Evolutionary conservation across 2,797 vertebrate genomes (phyloP), one percentile per base, ranked within the genome.

Genomic region (Chaenodraco wilsoni): DNA sequence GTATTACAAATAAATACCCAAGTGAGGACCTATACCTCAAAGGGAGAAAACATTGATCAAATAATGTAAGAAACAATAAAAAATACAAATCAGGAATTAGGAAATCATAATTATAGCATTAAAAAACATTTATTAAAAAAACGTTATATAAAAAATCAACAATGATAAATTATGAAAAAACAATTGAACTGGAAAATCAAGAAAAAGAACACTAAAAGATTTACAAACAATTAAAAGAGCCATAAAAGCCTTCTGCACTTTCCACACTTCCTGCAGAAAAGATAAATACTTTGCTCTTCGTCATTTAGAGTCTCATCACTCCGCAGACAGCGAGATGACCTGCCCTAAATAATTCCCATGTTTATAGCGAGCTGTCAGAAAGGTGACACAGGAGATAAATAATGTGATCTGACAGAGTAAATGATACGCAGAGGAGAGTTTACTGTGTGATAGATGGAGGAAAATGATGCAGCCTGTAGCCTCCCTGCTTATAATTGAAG

Each of bases 391-490:
- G 49, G 14, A 76, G 74, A 72, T 61, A 37, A 63, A 71, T 76
- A 61, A 85, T 66, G 49, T 58, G 72, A 80, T 58, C 10, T 11
- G 67, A 78, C 73, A 65, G 62, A 68, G 6, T 60, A 33, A 79
- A 77, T 79, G 21, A 67, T 17, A 72, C 51, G 69, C 66, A 54
- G 68, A 69, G 12, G 41, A 49, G 46, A 68, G n/a, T 70, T 73
- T 56, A 56, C 48, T 12, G 57, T 43, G 56, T 49, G 31, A 72
- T 55, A 16, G 74, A 74, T 52, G 14, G 40, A 46, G 58, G 48
- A 16, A 60, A 72, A 54, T 2, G 40, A n/a, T 14, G 54, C 59
- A 12, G 51, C 63, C 59, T 52, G 59, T 9, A 17, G 33, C 27
- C 19, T 31, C 1, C 21, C 65, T 60, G 57, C 57, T 54, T 23